phyloP scores from a whole-genome alignment of 1,140 invertebrate species.

The Hypothenemus hampei region DNA sequence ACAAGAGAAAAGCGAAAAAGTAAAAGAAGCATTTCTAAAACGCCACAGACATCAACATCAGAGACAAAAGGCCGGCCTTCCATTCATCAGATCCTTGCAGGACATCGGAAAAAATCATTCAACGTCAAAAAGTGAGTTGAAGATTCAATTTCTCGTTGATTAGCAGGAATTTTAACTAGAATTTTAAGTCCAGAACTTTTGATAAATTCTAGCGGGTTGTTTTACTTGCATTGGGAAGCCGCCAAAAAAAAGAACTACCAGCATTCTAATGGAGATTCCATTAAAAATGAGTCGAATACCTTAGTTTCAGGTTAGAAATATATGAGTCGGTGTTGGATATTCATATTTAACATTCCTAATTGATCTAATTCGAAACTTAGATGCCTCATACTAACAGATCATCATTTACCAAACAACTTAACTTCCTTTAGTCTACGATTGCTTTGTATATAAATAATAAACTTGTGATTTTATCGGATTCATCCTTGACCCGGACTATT shows the following conservation, averaged over 20 bases:
- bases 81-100: slow-evolving; percentile 91
- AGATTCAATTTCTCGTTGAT: no score
- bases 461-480: no score
- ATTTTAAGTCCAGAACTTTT: slow-evolving; percentile 4
- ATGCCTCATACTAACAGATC: no score
- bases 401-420: no score
- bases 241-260: slow-evolving; percentile 8
- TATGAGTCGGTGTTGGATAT: neutral
- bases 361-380: no score
- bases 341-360: no score
- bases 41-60: slow-evolving; percentile 95
- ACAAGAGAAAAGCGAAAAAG: slow-evolving; percentile 71
- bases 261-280: neutral
- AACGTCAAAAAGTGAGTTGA: slow-evolving; percentile 92
- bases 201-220: slow-evolving; percentile 29
- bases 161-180: slow-evolving; percentile 3
- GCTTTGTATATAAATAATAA: no score
- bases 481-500: no score
- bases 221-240: slow-evolving; percentile 21
- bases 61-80: slow-evolving; percentile 77
- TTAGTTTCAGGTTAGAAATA: slow-evolving; percentile 12
- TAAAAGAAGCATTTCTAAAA: slow-evolving; percentile 80
- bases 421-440: no score
- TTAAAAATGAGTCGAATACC: slow-evolving; percentile 7
- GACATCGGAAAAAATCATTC: slow-evolving; percentile 96